phyloP scores from a whole-genome alignment of 1,140 invertebrate genomes.

The Venturia canescens region DNA sequence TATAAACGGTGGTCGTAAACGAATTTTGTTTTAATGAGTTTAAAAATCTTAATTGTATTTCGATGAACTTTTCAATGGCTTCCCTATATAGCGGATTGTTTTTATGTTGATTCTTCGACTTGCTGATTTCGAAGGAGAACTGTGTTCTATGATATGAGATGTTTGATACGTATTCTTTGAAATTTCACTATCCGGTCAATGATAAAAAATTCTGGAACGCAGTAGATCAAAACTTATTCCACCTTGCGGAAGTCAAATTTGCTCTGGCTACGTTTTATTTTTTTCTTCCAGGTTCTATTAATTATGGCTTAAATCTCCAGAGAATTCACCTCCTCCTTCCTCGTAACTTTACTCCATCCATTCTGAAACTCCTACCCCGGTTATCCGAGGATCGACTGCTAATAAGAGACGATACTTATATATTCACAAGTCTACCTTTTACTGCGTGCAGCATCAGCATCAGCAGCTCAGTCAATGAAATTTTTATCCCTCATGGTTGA shows the following conservation, averaged over 20 bases:
- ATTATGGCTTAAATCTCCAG: neutral
- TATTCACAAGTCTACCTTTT: conserved; percentile 2
- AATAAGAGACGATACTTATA: conserved; percentile 24
- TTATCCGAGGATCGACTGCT: conserved; percentile 24
- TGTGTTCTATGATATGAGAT: neutral
- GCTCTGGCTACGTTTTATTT: neutral
- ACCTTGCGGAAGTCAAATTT: neutral
- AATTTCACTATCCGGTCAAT: neutral
- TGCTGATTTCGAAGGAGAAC: neutral
- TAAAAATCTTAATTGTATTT: too few species aligned
- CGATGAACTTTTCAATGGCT: too few species aligned
- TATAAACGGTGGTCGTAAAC: too few species aligned
- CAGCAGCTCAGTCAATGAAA: conserved; percentile 23
- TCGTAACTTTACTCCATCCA: neutral
- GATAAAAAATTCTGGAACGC: neutral
- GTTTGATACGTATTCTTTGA: neutral
- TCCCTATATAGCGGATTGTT: too few species aligned
- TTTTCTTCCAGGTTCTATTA: neutral
- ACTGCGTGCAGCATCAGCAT: neutral
- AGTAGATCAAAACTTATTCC: neutral
- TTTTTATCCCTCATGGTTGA: conserved; percentile 1
- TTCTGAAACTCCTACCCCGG: neutral
- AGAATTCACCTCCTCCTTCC: neutral
- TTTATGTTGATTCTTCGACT: neutral
- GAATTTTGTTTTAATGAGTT: too few species aligned